phyloP scores from a whole-genome alignment of 2,113 vertebrate species.

The Callionymus lyra region DNA sequence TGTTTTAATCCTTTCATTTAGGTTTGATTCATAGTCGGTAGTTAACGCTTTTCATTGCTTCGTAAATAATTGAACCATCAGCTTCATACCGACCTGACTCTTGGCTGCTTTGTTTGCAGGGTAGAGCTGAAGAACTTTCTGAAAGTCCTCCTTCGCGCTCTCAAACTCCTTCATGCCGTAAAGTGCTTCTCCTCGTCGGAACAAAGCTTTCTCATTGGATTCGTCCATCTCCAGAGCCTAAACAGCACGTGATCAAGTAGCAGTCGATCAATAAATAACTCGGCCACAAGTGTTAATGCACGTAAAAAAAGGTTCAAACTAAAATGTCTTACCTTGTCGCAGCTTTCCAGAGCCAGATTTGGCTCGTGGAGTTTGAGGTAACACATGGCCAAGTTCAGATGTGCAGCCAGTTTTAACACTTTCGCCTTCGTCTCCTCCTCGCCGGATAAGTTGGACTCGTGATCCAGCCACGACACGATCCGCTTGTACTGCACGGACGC shows the following conservation, averaged over 20 bases:
- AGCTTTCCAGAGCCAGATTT: constrained; percentile 78
- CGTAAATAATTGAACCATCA: too few relatives aligned
- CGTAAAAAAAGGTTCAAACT: too few relatives aligned
- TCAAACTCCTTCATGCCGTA: constrained; percentile 88
- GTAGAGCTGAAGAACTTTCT: constrained; percentile 84
- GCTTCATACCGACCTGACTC: constrained; percentile 63
- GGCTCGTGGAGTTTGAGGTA: constrained; percentile 87
- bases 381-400: constrained; percentile 94
- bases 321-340: constrained; percentile 77
- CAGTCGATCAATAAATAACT: neutral
- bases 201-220: constrained; percentile 90
- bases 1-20: too few relatives aligned
- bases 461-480: constrained; percentile 90
- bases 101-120: constrained; percentile 91
- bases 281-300: too few relatives aligned
- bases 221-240: constrained; percentile 83
- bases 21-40: too few relatives aligned
- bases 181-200: constrained; percentile 84
- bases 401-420: constrained; percentile 79
- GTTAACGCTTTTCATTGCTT: too few relatives aligned
- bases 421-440: constrained; percentile 74
- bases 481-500: constrained; percentile 89
- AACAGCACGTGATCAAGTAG: neutral
- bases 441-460: constrained; percentile 71
- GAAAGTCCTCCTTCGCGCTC: constrained; percentile 79